Conservation (phyloP, 2,113 vertebrate species). For the Ageneiosus marmoratus region DNA sequence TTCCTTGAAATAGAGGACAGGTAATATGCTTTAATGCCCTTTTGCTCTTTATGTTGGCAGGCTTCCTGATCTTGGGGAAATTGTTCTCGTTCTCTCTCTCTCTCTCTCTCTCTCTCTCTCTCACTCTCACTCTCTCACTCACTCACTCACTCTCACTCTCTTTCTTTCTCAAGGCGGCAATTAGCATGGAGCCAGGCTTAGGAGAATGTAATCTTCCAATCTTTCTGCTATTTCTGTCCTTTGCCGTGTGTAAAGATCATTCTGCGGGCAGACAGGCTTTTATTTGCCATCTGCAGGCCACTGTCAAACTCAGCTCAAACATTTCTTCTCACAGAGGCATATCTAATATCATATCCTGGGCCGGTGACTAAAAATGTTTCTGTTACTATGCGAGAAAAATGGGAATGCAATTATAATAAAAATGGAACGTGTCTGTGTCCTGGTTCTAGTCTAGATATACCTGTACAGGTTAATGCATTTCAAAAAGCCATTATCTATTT, state of each 20-base stretch:
- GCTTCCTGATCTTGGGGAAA: slow-evolving; percentile 54
- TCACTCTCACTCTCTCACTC: neutral
- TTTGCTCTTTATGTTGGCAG: slow-evolving; percentile 36
- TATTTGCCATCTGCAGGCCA: slow-evolving; percentile 62
- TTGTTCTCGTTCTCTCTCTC: slow-evolving; percentile 27
- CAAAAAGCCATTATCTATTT: neutral
- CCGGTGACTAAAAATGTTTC: slow-evolving; percentile 34
- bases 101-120: neutral
- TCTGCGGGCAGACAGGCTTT: slow-evolving; percentile 57
- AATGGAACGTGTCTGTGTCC: slow-evolving; percentile 5
- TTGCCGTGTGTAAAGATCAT: slow-evolving; percentile 57
- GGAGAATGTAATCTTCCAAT: slow-evolving; percentile 57
- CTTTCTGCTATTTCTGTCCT: slow-evolving; percentile 63
- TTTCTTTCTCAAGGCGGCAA: slow-evolving; percentile 65
- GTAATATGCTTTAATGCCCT: slow-evolving; percentile 28
- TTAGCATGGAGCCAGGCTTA: slow-evolving; percentile 65
- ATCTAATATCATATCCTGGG: slow-evolving; percentile 53
- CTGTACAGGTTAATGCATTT: neutral
- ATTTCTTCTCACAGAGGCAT: slow-evolving; percentile 48
- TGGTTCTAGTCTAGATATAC: neutral
- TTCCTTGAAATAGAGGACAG: slow-evolving; percentile 25
- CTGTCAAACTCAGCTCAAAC: slow-evolving; percentile 52
- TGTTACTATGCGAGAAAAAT: slow-evolving; percentile 42
- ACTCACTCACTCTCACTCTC: neutral
- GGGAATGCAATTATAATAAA: slow-evolving; percentile 42